Conservation (phyloP, 2,888 invertebrate genomes). For the Meloe dianella region DNA sequence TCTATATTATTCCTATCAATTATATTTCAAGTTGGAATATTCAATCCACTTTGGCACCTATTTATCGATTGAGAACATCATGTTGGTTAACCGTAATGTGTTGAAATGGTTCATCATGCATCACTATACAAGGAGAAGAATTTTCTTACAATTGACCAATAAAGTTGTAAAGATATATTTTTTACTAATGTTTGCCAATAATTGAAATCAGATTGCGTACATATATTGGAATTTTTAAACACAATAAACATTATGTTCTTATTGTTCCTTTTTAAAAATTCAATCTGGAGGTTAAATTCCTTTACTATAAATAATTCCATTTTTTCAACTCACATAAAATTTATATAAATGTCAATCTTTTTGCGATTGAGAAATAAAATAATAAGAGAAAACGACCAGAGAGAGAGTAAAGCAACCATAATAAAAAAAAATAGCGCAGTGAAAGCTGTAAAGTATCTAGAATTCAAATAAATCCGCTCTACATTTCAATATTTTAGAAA, state of each 20-base stretch:
- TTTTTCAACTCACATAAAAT: background rate
- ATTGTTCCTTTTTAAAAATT: background rate
- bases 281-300: slow-evolving; percentile 3
- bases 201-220: background rate
- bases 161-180: too few relatives aligned
- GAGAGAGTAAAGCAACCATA: background rate
- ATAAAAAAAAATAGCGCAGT: background rate
- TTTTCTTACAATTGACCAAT: too few relatives aligned
- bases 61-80: too few relatives aligned
- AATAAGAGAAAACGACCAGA: background rate
- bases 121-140: too few relatives aligned
- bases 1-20: background rate
- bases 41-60: background rate
- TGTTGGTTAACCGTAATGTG: too few relatives aligned
- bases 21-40: background rate
- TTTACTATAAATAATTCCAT: background rate
- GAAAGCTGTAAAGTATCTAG: background rate
- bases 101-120: too few relatives aligned
- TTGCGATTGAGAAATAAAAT: background rate
- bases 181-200: too few relatives aligned
- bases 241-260: background rate
- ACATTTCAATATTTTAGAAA: background rate
- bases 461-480: background rate
- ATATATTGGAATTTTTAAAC: background rate
- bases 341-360: background rate